Evolutionary conservation across 1,140 invertebrate genomes (phyloP), one percentile per base, ranked within the genome.

Genomic region (Bombus pyrosoma): DNA sequence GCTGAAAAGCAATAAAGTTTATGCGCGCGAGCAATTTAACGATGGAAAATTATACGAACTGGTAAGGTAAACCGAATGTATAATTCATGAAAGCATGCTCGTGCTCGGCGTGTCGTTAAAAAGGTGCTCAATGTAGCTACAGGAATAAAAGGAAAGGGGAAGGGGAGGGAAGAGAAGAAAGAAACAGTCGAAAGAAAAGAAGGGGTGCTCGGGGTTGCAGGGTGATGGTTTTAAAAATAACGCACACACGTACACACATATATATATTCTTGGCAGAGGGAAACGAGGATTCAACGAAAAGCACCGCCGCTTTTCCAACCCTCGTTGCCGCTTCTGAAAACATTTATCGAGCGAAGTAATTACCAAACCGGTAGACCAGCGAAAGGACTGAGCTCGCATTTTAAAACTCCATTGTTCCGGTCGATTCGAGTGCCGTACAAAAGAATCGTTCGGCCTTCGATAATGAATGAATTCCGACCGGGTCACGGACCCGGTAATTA

Each of bases 81-180:
- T 86, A 89, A 89, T 89, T 89, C 77, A 86, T 89, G 80, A 84
- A 84, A 89, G 77, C 80, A 69, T 72, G 76, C 73, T 59, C 79
- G 76, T 73, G 68, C 37, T 10, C 62, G 85, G 39, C 84, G 87
- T 86, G 85, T 86, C 80, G 85, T 89, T 89, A 86, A 86, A 66
- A 89, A 89, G 74, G 83, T 37, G 85, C 64, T 89, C 88, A 39
- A 87, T 86, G 86, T 59, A 64, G 72, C 73, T 68, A 68, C 62
- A n/a, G 8, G 25, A 28, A 77, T 15, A 18, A 53, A 12, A 59
- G 6, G 37, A 3, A 37, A 8, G 9, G 59, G 22, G 34, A 22
- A 37, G n/a, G 57, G 62, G n/a, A 12, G 25, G 68, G 18, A 15
- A 81, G 28, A 47, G 32, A 34, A 41, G 12, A 41, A 34, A 34